Evolutionary conservation across 2,113 vertebrate genomes (phyloP), one percentile per base, ranked within the genome.

Genomic region (Heteronetta atricapilla): DNA sequence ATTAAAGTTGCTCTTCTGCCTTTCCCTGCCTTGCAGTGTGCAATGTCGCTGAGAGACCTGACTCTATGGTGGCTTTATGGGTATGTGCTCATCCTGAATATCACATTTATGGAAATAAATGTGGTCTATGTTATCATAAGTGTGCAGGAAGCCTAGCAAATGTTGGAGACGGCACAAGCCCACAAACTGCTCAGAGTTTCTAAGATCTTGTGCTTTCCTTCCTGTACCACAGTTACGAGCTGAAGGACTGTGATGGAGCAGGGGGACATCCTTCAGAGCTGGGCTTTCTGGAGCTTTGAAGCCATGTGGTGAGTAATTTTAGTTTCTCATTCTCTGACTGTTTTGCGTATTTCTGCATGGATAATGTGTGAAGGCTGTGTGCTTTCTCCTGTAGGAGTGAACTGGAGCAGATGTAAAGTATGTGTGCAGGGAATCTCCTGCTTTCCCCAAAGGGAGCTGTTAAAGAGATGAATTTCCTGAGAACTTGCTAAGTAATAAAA

Each of bases 71-170:
- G 52, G 18, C 5, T 86, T 72, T 46, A 53, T 48, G 31, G 28
- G 3, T 46, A n/a, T 17, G 5, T 28, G 17, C 62, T 64, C 62
- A 9, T 38, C 15, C 38, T 19, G 18, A 33, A 11, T 13, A 20
- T 67, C 0, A 0, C 4, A 22, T 13, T 78, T 66, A 7, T 64
- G 34, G 38, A 89, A 60, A 22, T 3, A 40, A 55, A 4, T 0
- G 0, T 4, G 1, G 6, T 38, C 21, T 0, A 0, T 25, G 3
- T 26, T 62, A 6, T 19, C 26, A 17, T 31, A 17, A 79, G 40
- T 7, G 11, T 80, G 46, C 63, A 44, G 59, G 42, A 13, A 18
- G 5, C 77, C 8, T 48, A 36, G 26, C 8, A 36, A 22, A 31
- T 74, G 2, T 6, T 50, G 55, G 14, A 44, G 68, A n/a, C 13